These are phyloP conservation scores for Chymomyza caudatula DNA, from an alignment of 2,888 invertebrate species.

Conservation along the genomic window DNA sequence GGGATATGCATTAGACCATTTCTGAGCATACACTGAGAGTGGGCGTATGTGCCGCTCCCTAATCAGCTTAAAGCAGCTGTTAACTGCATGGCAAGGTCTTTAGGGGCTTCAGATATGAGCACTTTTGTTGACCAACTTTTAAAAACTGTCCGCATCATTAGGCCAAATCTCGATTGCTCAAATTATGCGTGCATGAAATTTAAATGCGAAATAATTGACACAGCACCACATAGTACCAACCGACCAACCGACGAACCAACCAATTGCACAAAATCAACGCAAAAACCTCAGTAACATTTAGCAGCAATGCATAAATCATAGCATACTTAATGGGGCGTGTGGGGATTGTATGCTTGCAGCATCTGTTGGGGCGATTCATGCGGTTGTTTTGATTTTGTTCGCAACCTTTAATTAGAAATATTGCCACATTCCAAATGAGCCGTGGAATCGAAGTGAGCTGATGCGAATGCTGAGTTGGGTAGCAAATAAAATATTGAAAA, in stretches of 20 bases:
- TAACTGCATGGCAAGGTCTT: not conserved
- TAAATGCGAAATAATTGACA: conserved; percentile 49
- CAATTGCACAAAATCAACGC: conserved; percentile 55
- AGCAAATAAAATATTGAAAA: conserved; percentile 64
- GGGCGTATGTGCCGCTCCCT: not conserved
- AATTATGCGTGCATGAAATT: conserved; percentile 65
- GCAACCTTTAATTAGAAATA: conserved; percentile 72
- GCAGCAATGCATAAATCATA: conserved; percentile 68
- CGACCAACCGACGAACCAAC: not conserved
- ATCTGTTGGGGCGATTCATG: conserved; percentile 21
- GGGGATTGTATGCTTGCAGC: not conserved
- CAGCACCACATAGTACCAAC: conserved; percentile 21
- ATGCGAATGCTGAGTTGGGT: not conserved
- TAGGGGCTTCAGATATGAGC: not conserved
- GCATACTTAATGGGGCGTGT: conserved; percentile 58
- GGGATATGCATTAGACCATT: not conserved
- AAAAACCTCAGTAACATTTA: conserved; percentile 65
- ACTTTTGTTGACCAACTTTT: not conserved
- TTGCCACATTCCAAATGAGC: conserved; percentile 67
- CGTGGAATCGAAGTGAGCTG: not conserved
- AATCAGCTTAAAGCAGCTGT: not conserved
- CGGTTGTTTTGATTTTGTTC: conserved; percentile 72
- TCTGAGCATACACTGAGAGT: too few species aligned
- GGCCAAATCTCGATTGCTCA: conserved; percentile 45
- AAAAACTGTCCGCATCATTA: not conserved